A percentile compares a stretch with the other conserved stretches of the same genome.
Evolutionary conservation across 37 sponge, comb jelly and placozoan genomes (phyloP).

Genomic region (Corticium candelabrum): DNA sequence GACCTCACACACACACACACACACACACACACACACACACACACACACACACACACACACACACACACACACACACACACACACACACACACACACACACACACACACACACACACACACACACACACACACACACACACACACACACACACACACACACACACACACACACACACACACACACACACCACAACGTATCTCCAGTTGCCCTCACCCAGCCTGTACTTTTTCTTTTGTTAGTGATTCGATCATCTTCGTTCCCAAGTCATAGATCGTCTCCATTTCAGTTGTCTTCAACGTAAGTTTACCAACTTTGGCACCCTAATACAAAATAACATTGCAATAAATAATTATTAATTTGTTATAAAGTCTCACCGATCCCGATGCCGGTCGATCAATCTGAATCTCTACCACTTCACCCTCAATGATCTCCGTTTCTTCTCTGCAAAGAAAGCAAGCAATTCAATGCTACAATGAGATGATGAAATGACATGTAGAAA

Average conservation of each 20-base stretch:
- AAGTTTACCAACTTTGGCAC: slow-evolving; percentile 88
- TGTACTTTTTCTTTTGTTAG: slow-evolving; percentile 93
- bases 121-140: too few species aligned
- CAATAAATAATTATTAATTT: not conserved
- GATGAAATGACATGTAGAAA: too few species aligned
- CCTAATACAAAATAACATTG: slow-evolving; percentile 23
- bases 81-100: too few species aligned
- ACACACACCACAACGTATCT: not conserved
- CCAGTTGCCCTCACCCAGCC: slow-evolving; percentile 53
- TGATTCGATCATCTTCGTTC: slow-evolving; percentile 95
- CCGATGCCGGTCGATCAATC: slow-evolving; percentile 90
- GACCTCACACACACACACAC: too few species aligned
- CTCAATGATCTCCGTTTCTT: slow-evolving; percentile 97
- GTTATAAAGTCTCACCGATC: slow-evolving; percentile 48
- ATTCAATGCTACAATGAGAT: too few species aligned
- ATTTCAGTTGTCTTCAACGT: slow-evolving; percentile 97
- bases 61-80: too few species aligned
- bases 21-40: too few species aligned
- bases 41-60: too few species aligned
- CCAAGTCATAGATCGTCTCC: slow-evolving; percentile 96
- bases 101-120: too few species aligned
- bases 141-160: too few species aligned
- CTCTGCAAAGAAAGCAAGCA: slow-evolving; percentile 27
- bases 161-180: too few species aligned
- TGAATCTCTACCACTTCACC: slow-evolving; percentile 97